Evolutionary conservation across 2,113 vertebrate genomes (phyloP).

Genomic region (Glaucidium brasilianum): DNA sequence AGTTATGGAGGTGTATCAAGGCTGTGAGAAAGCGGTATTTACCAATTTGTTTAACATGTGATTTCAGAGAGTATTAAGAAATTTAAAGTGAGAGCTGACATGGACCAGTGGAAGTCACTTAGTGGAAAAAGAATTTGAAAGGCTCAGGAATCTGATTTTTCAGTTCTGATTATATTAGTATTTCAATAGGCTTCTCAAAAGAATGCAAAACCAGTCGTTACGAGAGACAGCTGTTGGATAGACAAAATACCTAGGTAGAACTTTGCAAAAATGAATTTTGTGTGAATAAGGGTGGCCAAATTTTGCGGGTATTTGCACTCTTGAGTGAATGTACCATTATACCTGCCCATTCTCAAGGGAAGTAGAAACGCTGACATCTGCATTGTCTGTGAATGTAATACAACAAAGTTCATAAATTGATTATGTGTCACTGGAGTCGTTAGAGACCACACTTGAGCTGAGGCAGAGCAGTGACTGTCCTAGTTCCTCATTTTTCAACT

Average conservation of each 20-base stretch:
- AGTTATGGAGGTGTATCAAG: neutral
- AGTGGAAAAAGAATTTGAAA: neutral
- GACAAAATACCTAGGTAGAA: neutral
- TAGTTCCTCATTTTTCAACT: neutral
- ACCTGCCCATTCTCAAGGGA: neutral
- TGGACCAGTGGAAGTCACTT: neutral
- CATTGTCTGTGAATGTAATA: neutral
- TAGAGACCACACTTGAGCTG: neutral
- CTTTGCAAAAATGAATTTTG: neutral
- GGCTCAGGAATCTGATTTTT: neutral
- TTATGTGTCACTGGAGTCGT: neutral
- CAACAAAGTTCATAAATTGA: constrained; percentile 9
- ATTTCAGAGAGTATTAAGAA: neutral
- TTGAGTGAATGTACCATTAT: neutral
- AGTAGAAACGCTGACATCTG: neutral
- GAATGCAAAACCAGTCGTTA: neutral
- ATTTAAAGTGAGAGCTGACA: neutral
- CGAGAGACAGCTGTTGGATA: neutral
- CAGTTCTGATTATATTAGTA: neutral
- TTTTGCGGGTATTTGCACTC: neutral
- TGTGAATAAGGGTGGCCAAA: neutral
- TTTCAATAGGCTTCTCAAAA: neutral
- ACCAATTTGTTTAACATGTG: neutral
- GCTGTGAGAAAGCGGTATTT: neutral
- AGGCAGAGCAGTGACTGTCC: neutral